Conservation (phyloP, 1,140 invertebrate genomes). For the Caenorhabditis briggsae region DNA sequence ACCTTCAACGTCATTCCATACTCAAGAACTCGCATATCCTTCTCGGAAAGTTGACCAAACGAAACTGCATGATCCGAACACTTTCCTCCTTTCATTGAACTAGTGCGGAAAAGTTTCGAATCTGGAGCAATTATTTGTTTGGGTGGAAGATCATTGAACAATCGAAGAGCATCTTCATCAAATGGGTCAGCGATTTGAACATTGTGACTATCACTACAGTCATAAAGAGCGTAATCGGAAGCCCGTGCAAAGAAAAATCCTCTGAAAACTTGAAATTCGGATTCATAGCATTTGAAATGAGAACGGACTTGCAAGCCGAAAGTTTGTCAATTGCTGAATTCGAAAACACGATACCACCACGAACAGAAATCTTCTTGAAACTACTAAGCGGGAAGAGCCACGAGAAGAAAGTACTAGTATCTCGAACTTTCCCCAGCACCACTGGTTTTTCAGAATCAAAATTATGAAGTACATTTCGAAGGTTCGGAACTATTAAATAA, state of each 20-base stretch:
- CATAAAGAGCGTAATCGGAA: constrained; percentile 20
- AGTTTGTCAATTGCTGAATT: constrained; percentile 40
- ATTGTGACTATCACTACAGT: constrained; percentile 2
- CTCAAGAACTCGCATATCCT: constrained; percentile 37
- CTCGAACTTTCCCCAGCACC: constrained; percentile 17
- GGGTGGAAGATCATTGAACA: constrained; percentile 24
- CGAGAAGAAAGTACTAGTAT: constrained; percentile 9
- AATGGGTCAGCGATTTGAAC: constrained; percentile 32
- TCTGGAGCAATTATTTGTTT: constrained; percentile 41
- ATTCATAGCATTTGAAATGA: not conserved
- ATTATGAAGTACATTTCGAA: not conserved
- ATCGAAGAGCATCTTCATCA: constrained; percentile 35
- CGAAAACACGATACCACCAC: constrained; percentile 13
- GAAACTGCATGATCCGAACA: constrained; percentile 42
- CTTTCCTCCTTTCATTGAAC: not conserved
- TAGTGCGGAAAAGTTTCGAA: not conserved
- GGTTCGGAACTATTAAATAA: constrained; percentile 43
- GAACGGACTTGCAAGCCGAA: constrained; percentile 18
- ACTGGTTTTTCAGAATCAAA: constrained; percentile 28
- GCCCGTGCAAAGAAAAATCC: constrained; percentile 27
- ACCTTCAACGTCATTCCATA: constrained; percentile 40
- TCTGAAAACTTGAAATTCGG: not conserved
- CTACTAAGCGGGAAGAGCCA: constrained; percentile 16
- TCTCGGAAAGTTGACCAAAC: constrained; percentile 21
- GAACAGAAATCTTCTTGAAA: constrained; percentile 27